These are phyloP conservation scores for Larimichthys polyactis DNA, from an alignment of 2,113 vertebrate species.

Conservation along the genomic window DNA sequence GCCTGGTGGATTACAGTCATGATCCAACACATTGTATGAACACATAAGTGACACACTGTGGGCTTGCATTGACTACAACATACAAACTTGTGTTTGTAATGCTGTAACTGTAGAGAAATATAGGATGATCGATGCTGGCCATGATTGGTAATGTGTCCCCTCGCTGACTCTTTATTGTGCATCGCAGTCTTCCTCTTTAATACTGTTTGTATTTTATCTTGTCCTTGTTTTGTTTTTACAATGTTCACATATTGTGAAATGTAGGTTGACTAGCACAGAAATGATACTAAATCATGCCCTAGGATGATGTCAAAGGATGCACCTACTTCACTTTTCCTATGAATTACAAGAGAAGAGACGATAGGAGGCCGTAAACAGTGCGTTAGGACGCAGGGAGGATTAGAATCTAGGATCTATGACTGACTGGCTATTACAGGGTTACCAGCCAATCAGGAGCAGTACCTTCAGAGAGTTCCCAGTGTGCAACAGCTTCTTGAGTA, in stretches of 20 bases:
- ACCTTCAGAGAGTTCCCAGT: constrained; percentile 99
- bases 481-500: constrained; percentile 98
- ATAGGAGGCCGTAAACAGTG: neutral
- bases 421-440: neutral
- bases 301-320: neutral
- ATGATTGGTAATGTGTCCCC: too few species aligned
- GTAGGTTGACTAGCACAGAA: neutral
- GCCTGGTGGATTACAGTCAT: too few species aligned
- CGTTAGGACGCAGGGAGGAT: neutral
- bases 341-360: neutral
- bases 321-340: neutral
- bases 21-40: too few species aligned
- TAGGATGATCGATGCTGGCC: too few species aligned
- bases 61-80: too few species aligned
- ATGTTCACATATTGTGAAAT: too few species aligned
- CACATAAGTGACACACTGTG: too few species aligned
- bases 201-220: neutral
- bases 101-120: too few species aligned
- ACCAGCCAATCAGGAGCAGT: constrained; percentile 43
- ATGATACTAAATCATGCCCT: neutral
- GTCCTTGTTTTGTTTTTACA: too few species aligned
- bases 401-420: too few species aligned
- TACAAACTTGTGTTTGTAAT: too few species aligned
- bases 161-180: too few species aligned
- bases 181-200: neutral